Evolutionary conservation across 2,888 invertebrate genomes (phyloP), one percentile per base, ranked within the genome.

Genomic region (Strigamia maritima): DNA sequence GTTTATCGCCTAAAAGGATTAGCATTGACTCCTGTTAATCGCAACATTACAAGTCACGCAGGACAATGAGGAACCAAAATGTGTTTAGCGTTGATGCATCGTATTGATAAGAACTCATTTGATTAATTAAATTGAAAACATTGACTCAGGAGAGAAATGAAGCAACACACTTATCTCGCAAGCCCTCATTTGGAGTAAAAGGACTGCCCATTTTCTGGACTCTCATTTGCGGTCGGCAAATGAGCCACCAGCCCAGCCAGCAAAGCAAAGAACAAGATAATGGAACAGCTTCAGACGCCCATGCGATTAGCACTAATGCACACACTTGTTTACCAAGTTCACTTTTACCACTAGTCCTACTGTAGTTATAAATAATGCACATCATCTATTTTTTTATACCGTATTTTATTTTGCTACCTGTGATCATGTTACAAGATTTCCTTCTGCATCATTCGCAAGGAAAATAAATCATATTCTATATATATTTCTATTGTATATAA

Each of bases 231-330:
- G 70, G 70, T 70, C 26, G 28, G 70, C 70, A 70, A 70, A 70
- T 70, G 70, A 70, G 70, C 70, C 70, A 70, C 70, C 70, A 70
- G 70, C 70, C 24, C 70, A 70, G 70, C 70, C 70, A 70, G 70
- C 70, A 70, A 28, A 70, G 70, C 24, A 54, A 54, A 54, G 54
- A 70, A 70, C 70, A 70, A 70, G 70, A 70, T 70, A 70, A 70
- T 70, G 70, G 70, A 70, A 70, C 70, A 70, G 70, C 70, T 70
- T 70, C 70, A 70, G 70, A 70, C 28, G 70, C 70, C 70, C 70
- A 28, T 10, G 70, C 70, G 70, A 70, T 70, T 70, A 70, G 70
- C 70, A 70, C 70, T 70, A 70, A 70, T 70, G 70, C 28, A 70
- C 70, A 70, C 70, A 70, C 70, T 70, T 70, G 70, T 70, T 70